Base-by-base conservation (phyloP, 1,140 invertebrate genomes). In the Nylanderia fulva region DNA sequence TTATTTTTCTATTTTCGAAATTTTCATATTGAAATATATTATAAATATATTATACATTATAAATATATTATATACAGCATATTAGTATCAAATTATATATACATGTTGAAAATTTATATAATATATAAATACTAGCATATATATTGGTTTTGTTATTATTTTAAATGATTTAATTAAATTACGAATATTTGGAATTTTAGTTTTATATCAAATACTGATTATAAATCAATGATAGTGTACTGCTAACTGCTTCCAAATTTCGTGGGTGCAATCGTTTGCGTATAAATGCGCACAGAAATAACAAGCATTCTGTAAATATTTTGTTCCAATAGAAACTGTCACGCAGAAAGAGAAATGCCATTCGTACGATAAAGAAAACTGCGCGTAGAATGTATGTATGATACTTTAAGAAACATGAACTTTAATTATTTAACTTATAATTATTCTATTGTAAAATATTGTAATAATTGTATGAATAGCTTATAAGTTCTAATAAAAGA, bases 371-470 rank as follows among this genome's bases (percentile, higher is more conserved):
- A 82, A 86, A 84, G 21, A 56, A 75, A 63, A 63, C 42, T 63
- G 85, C 54, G 75, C 86, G 86, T 88, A 90, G 71, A 58, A 77
- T 85, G 80, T 80, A 84, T 86, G 85, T 88, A 89, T 21, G 75
- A 90, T 52, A 90, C 77, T 87, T 77, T 68, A 48, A 48, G 5
- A 48, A 69, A 86, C 84, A 86, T 83, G 58, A 84, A 58, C 79
- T 83, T 89, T 85, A n/a, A 88, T 91, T 91, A 90, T 91, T 91
- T n/a, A n/a, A n/a, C n/a, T n/a, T n/a, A n/a, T n/a, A n/a, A n/a
- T n/a, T n/a, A n/a, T n/a, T n/a, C n/a, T 89, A 89, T 86, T 92
- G 92, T 92, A 92, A 91, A 91, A 92, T 92, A 92, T 74, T 92
- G 91, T 91, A 92, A 92, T 91, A 91, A 91, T 76, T 92, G 90